Evolutionary conservation across 2,797 vertebrate genomes (phyloP).

Genomic region (Babyrousa celebensis): DNA sequence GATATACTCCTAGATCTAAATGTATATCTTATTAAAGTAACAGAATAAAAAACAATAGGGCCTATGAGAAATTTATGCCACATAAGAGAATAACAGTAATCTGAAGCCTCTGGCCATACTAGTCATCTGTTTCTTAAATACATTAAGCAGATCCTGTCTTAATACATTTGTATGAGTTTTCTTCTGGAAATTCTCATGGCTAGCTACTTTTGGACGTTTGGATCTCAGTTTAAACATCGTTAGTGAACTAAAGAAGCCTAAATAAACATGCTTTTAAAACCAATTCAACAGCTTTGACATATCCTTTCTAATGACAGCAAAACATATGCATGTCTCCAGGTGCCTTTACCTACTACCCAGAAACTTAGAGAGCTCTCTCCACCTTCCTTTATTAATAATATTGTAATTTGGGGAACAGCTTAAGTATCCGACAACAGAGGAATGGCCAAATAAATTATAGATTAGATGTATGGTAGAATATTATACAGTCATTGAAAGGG

Average conservation of each 20-base stretch:
- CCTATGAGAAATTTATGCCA: slow-evolving; percentile 11
- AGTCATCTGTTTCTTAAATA: neutral
- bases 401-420: neutral
- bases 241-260: slow-evolving; percentile 26
- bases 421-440: neutral
- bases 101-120: neutral
- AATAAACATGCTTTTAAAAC: neutral
- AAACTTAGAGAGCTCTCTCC: neutral
- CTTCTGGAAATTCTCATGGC: neutral
- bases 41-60: neutral
- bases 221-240: neutral
- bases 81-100: neutral
- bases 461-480: neutral
- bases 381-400: neutral
- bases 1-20: neutral
- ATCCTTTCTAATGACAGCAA: neutral
- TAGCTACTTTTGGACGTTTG: neutral
- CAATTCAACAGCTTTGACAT: neutral
- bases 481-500: neutral
- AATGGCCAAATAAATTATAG: neutral
- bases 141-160: neutral
- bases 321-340: neutral
- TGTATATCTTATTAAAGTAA: neutral
- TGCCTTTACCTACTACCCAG: neutral
- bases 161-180: neutral